Conservation (phyloP, 2,113 vertebrate genomes). For the Embiotoca jacksoni region DNA sequence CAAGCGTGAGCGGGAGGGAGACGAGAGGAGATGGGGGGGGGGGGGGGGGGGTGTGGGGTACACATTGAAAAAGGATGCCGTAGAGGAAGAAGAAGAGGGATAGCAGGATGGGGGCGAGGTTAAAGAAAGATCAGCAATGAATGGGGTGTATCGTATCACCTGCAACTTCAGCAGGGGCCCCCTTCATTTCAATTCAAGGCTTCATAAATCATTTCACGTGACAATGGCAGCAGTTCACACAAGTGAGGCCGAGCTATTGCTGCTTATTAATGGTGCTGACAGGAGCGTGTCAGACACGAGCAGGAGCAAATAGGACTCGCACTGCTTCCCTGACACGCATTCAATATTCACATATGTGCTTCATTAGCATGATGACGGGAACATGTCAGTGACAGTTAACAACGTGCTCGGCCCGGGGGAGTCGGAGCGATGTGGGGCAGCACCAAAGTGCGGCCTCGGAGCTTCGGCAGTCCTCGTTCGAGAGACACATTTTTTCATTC, state of each 20-base stretch:
- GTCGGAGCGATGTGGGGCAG: neutral
- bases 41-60: too few species aligned
- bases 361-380: constrained; percentile 66
- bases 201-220: constrained; percentile 63
- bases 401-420: constrained; percentile 29
- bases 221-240: constrained; percentile 48
- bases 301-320: constrained; percentile 48
- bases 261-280: constrained; percentile 71
- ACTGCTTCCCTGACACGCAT: constrained; percentile 52
- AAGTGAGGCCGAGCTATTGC: constrained; percentile 58
- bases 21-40: constrained; percentile 36
- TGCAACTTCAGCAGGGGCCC: constrained; percentile 39
- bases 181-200: constrained; percentile 59
- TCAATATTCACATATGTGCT: constrained; percentile 66
- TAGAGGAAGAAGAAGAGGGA: constrained; percentile 14
- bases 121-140: constrained; percentile 43
- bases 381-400: constrained; percentile 57
- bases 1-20: constrained; percentile 31
- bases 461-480: neutral
- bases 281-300: constrained; percentile 68
- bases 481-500: too few species aligned
- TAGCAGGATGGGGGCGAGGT: constrained; percentile 23
- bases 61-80: constrained; percentile 26
- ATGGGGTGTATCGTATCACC: constrained; percentile 50
- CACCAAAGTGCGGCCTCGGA: neutral